These are phyloP conservation scores for Ectobius pallidus DNA, from an alignment of 2,888 invertebrate species.

Conservation along the genomic window DNA sequence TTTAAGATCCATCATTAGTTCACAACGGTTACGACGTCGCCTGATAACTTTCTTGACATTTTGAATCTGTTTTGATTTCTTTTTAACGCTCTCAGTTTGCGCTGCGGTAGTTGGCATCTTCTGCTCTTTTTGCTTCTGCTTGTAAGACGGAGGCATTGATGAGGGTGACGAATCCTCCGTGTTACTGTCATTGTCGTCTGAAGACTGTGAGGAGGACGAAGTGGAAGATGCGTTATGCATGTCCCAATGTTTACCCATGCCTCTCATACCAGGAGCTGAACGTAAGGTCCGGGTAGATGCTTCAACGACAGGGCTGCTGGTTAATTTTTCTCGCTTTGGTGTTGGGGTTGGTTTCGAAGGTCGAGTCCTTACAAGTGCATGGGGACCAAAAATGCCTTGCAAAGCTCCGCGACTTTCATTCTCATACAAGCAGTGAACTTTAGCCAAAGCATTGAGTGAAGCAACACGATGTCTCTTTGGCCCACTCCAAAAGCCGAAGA, in stretches of 20 bases:
- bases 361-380: slow-evolving; percentile 46
- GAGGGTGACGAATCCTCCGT: not conserved
- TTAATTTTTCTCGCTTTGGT: slow-evolving; percentile 41
- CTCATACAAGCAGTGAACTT: slow-evolving; percentile 90
- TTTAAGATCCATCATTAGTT: slow-evolving; percentile 78
- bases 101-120: not conserved
- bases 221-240: slow-evolving; percentile 72
- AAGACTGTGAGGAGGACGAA: slow-evolving; percentile 42
- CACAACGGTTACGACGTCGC: slow-evolving; percentile 60
- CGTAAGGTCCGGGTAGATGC: slow-evolving; percentile 65
- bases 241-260: slow-evolving; percentile 84
- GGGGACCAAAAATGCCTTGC: slow-evolving; percentile 40
- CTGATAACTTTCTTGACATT: slow-evolving; percentile 58
- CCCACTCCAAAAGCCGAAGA: slow-evolving; percentile 74
- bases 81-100: not conserved
- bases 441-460: slow-evolving; percentile 85
- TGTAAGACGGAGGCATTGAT: slow-evolving; percentile 10
- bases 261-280: slow-evolving; percentile 75
- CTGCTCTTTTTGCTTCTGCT: slow-evolving; percentile 31
- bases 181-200: slow-evolving; percentile 18
- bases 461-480: slow-evolving; percentile 87
- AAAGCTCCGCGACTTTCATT: slow-evolving; percentile 67
- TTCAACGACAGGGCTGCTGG: slow-evolving; percentile 9
- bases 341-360: slow-evolving; percentile 28
- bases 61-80: slow-evolving; percentile 50